Evolutionary conservation across 2,797 vertebrate species (phyloP).

Genomic region (Poeciliopsis turneri): DNA sequence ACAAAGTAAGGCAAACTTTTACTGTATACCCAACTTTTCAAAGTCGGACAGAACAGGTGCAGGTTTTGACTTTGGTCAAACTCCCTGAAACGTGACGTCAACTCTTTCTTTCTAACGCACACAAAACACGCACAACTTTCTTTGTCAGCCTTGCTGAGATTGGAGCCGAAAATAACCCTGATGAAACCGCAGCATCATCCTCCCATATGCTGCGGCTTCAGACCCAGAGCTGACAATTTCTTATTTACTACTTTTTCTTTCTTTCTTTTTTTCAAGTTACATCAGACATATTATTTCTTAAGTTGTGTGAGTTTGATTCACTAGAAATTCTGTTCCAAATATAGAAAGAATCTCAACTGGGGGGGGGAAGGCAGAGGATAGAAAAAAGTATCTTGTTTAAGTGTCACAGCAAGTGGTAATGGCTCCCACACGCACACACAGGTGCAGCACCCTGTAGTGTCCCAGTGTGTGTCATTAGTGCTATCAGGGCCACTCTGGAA

Average conservation of each 20-base stretch:
- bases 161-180: slow-evolving; percentile 20
- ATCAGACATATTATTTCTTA: neutral
- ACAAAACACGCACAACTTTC: neutral
- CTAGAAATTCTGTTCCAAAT: neutral
- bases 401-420: slow-evolving; percentile 55
- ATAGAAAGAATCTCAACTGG: neutral
- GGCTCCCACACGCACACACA: slow-evolving; percentile 38
- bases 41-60: neutral
- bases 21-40: neutral
- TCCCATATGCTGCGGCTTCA: slow-evolving; percentile 25
- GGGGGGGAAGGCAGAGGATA: neutral
- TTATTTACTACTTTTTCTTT: neutral
- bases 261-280: neutral
- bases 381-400: slow-evolving; percentile 46
- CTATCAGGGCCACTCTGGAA: slow-evolving; percentile 79
- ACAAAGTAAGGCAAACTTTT: neutral
- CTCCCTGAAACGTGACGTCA: neutral
- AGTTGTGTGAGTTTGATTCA: neutral
- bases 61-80: neutral
- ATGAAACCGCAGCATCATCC: slow-evolving; percentile 24
- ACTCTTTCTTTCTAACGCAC: neutral
- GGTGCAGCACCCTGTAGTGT: slow-evolving; percentile 70
- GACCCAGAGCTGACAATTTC: slow-evolving; percentile 31
- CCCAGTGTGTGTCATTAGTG: slow-evolving; percentile 80
- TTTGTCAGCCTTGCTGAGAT: slow-evolving; percentile 44